A percentile compares a stretch with the other conserved stretches of the same genome.
Conservation (phyloP, 2,113 vertebrate genomes). For the Empidonax alnorum region DNA sequence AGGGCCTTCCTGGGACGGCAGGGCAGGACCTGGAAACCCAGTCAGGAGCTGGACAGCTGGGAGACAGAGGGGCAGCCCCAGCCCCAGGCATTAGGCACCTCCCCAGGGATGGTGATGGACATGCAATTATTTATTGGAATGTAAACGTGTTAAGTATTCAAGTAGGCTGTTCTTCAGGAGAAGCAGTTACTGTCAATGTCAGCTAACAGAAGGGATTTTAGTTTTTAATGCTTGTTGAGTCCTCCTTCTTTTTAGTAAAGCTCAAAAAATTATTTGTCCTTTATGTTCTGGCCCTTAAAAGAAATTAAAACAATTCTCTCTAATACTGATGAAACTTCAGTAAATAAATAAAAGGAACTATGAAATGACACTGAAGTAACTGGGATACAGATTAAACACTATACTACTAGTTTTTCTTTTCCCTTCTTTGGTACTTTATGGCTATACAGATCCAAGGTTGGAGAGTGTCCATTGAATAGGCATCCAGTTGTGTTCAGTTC, state of each 20-base stretch:
- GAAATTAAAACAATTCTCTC: background rate
- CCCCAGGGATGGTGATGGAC: background rate
- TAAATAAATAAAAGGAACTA: background rate
- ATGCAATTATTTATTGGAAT: background rate
- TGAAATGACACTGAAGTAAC: background rate
- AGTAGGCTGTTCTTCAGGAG: background rate
- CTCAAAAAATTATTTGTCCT: background rate
- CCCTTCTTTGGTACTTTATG: background rate
- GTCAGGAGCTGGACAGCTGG: background rate
- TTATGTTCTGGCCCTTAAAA: background rate
- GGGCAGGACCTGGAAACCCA: background rate
- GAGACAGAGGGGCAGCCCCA: background rate
- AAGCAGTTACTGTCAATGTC: background rate
- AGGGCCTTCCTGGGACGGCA: rapidly evolving
- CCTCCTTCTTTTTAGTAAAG: background rate
- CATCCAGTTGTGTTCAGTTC: background rate
- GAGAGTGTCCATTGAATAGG: background rate
- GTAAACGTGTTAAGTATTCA: background rate
- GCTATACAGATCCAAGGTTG: background rate
- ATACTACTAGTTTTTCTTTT: background rate
- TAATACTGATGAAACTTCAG: background rate
- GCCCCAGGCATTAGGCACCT: background rate
- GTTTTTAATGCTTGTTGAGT: background rate
- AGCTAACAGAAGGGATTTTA: background rate
- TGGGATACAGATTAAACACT: background rate